Evolutionary conservation across 2,888 invertebrate genomes (phyloP).

Genomic region (Spisula subtruncata): DNA sequence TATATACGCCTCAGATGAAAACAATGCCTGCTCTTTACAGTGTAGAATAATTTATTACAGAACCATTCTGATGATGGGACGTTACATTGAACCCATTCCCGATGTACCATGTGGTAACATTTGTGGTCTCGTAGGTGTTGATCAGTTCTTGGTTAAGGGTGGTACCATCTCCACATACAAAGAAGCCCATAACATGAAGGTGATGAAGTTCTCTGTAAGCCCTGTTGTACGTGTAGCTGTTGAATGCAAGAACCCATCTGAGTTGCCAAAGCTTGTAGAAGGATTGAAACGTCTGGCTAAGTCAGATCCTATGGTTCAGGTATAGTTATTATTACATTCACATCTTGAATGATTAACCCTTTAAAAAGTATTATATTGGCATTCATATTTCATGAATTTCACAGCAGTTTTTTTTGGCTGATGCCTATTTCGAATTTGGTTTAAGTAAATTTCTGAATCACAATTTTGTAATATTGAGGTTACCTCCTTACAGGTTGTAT

Average conservation of each 20-base stretch:
- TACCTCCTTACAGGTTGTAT: too few relatives aligned
- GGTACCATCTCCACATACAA: conserved; percentile 99
- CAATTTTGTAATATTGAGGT: too few relatives aligned
- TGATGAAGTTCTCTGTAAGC: conserved; percentile 99
- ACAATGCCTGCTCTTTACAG: too few relatives aligned
- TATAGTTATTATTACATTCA: conserved; percentile 71
- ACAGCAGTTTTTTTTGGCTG: too few relatives aligned
- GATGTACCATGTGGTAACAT: conserved; percentile 99
- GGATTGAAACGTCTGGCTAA: conserved; percentile 99
- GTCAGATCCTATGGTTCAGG: conserved; percentile 99
- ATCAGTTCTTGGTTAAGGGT: conserved; percentile 99
- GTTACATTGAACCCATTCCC: conserved; percentile 99
- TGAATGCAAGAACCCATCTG: conserved; percentile 99
- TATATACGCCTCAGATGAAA: too few relatives aligned
- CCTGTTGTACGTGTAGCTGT: conserved; percentile 99
- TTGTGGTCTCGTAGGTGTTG: conserved; percentile 99
- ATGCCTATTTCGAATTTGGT: too few relatives aligned
- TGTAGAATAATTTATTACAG: conserved; percentile 87
- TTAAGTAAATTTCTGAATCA: too few relatives aligned
- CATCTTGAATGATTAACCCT: too few relatives aligned
- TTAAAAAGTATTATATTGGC: too few relatives aligned
- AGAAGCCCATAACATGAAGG: conserved; percentile 99
- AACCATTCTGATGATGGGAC: conserved; percentile 99
- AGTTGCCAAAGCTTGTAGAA: conserved; percentile 99
- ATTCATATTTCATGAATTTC: too few relatives aligned